phyloP scores from a whole-genome alignment of 2,113 vertebrate genomes.

The Piprites chloris region DNA sequence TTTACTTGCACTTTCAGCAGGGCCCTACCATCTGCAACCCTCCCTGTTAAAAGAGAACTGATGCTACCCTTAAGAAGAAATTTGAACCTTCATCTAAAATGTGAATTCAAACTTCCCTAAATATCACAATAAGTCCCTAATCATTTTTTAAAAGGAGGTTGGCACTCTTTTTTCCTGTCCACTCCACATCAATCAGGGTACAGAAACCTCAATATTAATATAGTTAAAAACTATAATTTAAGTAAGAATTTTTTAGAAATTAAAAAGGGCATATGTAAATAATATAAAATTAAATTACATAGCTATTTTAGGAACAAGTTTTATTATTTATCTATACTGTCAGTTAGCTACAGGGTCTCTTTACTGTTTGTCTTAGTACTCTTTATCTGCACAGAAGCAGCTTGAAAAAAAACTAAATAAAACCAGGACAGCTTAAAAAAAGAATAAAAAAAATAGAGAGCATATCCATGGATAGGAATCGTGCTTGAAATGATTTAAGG shows the following conservation, averaged over 20 bases:
- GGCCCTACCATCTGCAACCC: slow-evolving; percentile 26
- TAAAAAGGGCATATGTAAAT: not conserved
- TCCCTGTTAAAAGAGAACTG: not conserved
- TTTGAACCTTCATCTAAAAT: not conserved
- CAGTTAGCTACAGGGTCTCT: not conserved
- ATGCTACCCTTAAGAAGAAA: not conserved
- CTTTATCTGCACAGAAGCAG: not conserved
- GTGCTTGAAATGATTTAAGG: not conserved
- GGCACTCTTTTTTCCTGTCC: not conserved
- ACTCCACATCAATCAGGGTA: not conserved
- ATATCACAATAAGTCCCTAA: not conserved
- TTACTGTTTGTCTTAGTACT: not conserved
- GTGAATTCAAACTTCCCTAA: not conserved
- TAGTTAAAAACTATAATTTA: not conserved
- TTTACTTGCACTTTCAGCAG: slow-evolving; percentile 32
- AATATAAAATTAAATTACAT: not conserved
- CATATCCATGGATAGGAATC: not conserved
- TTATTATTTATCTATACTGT: not conserved
- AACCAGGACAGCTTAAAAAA: not conserved
- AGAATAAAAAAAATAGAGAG: not conserved
- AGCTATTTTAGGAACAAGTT: not conserved
- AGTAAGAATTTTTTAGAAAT: not conserved
- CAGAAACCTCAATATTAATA: not conserved
- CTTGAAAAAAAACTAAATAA: not conserved
- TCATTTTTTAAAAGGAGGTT: not conserved